Evolutionary conservation across 2,797 vertebrate genomes (phyloP).

Genomic region (Oreochromis mossambicus): DNA sequence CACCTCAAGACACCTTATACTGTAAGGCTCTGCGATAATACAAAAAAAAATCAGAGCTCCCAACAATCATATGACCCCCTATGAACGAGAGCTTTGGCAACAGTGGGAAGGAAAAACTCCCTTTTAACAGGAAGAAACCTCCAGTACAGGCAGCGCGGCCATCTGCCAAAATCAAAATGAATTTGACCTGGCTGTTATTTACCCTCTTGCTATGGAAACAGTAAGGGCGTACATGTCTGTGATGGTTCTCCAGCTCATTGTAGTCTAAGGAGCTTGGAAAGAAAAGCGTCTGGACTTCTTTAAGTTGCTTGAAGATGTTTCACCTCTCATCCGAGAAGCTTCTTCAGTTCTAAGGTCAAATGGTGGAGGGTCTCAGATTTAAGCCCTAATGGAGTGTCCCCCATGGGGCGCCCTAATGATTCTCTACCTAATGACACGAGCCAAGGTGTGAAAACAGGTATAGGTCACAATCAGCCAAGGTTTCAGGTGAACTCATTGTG

Average conservation of each 20-base stretch:
- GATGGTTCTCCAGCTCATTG: neutral
- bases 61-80: neutral
- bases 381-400: fast-evolving
- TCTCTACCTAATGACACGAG: neutral
- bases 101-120: neutral
- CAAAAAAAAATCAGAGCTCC: neutral
- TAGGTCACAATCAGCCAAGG: fast-evolving
- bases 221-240: neutral
- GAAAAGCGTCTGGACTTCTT: neutral
- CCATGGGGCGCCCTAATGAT: neutral
- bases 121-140: too few relatives aligned
- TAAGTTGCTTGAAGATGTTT: too few relatives aligned
- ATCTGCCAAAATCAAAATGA: neutral
- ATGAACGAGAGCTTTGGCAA: neutral
- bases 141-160: too few relatives aligned
- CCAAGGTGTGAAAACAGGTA: neutral
- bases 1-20: neutral
- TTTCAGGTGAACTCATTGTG: neutral
- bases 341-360: fast-evolving
- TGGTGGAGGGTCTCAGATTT: too few relatives aligned
- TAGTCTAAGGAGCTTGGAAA: neutral
- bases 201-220: neutral
- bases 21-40: neutral
- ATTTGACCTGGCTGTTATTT: neutral
- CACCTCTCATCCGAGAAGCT: too few relatives aligned